Evolutionary conservation across 2,113 vertebrate genomes (phyloP).

Genomic region (Zapornia atra): DNA sequence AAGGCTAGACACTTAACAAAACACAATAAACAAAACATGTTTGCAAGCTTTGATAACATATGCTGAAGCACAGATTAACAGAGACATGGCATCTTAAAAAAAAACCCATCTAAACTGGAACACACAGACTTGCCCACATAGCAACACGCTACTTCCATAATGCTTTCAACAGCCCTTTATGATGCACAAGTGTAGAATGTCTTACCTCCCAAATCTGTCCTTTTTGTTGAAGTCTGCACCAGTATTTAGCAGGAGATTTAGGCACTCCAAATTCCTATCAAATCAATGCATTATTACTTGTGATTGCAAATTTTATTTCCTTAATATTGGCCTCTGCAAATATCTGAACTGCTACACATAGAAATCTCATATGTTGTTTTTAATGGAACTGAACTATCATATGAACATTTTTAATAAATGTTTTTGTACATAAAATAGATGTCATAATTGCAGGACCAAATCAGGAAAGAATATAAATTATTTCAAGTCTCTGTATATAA

Average conservation of each 20-base stretch:
- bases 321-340: not conserved
- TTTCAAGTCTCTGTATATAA: not conserved
- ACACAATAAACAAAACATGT: not conserved
- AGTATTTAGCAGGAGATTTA: constrained; percentile 95
- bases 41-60: not conserved
- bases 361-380: not conserved
- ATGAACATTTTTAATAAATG: not conserved
- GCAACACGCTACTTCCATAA: not conserved
- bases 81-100: not conserved
- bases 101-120: not conserved
- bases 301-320: not conserved
- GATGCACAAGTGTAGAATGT: not conserved
- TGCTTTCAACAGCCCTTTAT: not conserved
- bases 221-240: constrained; percentile 98
- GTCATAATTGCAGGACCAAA: not conserved
- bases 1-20: not conserved
- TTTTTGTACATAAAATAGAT: not conserved
- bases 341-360: not conserved
- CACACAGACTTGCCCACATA: not conserved
- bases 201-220: constrained; percentile 96
- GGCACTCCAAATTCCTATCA: constrained; percentile 95
- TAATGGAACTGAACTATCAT: not conserved
- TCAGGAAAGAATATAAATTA: not conserved
- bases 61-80: not conserved
- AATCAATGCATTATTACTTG: constrained; percentile 21